Conservation (phyloP, 2,113 vertebrate genomes). For the Crotalus horridus region DNA sequence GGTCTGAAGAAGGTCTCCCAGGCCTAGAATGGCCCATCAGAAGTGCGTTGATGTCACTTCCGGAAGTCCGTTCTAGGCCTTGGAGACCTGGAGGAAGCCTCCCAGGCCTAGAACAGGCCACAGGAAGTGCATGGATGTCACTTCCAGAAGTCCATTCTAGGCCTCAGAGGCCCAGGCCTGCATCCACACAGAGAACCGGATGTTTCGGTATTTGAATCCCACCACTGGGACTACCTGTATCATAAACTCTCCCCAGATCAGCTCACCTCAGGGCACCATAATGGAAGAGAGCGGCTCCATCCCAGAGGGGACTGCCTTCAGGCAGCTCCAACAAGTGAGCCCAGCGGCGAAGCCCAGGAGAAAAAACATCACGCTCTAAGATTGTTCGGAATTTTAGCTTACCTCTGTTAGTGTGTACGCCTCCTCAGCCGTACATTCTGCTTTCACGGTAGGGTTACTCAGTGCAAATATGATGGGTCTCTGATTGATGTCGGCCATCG, state of each 20-base stretch:
- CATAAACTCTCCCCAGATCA: background rate
- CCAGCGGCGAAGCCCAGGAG: background rate
- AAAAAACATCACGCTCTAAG: accelerated
- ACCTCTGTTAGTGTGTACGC: slow-evolving; percentile 89
- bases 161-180: too few relatives aligned
- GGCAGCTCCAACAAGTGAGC: background rate
- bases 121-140: too few relatives aligned
- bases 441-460: slow-evolving; percentile 91
- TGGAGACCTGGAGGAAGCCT: too few relatives aligned
- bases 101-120: too few relatives aligned
- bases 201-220: too few relatives aligned
- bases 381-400: accelerated
- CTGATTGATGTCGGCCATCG: slow-evolving; percentile 87
- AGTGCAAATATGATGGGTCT: slow-evolving; percentile 91
- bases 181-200: too few relatives aligned
- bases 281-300: background rate
- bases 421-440: slow-evolving; percentile 94
- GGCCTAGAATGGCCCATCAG: too few relatives aligned
- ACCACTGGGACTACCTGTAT: background rate
- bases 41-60: too few relatives aligned
- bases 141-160: too few relatives aligned
- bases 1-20: too few relatives aligned
- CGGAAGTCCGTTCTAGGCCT: too few relatives aligned
- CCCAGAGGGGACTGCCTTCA: background rate
- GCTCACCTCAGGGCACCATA: too few relatives aligned